phyloP scores from a whole-genome alignment of 2,888 invertebrate genomes.

The Hybos culiciformis region DNA sequence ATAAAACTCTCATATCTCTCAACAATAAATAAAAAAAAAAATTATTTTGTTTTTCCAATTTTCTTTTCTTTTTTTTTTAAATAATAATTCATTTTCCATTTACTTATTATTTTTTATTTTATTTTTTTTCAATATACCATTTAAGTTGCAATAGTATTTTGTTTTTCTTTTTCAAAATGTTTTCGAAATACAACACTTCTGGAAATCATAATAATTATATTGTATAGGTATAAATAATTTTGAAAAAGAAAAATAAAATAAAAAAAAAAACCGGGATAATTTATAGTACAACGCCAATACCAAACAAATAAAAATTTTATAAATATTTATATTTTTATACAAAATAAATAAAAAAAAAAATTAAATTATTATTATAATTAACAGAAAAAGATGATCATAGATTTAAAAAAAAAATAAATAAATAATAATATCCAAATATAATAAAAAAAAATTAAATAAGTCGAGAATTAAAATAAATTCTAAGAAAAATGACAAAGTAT shows the following conservation, averaged over 20 bases:
- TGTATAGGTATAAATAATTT: too few species aligned
- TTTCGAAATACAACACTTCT: background rate
- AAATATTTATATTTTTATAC: constrained; percentile 36
- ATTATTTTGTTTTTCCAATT: too few species aligned
- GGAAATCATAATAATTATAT: too few species aligned
- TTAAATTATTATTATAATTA: constrained; percentile 8
- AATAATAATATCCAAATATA: too few species aligned
- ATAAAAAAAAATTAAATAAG: constrained; percentile 8
- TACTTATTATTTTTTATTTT: too few species aligned
- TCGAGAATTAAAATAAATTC: constrained; percentile 9
- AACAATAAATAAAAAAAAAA: too few species aligned
- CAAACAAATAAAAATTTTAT: constrained; percentile 18
- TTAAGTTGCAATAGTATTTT: constrained; percentile 35
- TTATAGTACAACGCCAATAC: constrained; percentile 37
- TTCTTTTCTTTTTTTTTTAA: too few species aligned
- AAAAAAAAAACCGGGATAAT: constrained; percentile 34
- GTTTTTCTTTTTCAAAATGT: constrained; percentile 5
- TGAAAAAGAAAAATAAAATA: background rate
- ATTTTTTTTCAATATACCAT: constrained; percentile 19
- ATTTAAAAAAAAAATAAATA: constrained; percentile 15
- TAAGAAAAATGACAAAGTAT: constrained; percentile 12
- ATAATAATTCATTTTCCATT: too few species aligned
- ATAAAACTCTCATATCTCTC: too few species aligned
- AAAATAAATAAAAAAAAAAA: constrained; percentile 16
- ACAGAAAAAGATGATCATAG: constrained; percentile 6